Evolutionary conservation across 2,888 invertebrate species (phyloP).

Genomic region (Baccha elongata): DNA sequence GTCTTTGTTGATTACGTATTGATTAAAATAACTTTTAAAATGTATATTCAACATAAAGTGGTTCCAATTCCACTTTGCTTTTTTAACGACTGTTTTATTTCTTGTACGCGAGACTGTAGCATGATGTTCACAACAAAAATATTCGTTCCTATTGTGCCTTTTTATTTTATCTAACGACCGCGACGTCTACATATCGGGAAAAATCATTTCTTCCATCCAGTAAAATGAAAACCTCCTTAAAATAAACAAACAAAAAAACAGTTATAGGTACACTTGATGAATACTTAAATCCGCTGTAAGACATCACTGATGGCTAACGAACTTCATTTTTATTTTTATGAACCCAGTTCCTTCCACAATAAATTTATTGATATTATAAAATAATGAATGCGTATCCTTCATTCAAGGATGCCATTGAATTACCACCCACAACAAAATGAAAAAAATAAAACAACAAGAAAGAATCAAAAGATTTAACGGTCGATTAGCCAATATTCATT

Average conservation of each 20-base stretch:
- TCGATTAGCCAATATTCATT: slow-evolving; percentile 62
- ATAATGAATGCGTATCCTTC: neutral
- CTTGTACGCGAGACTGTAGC: too few species aligned
- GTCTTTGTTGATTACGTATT: too few species aligned
- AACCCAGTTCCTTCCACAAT: slow-evolving; percentile 50
- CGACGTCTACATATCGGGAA: too few species aligned
- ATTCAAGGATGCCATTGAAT: neutral
- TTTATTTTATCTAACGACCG: too few species aligned
- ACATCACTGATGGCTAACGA: slow-evolving; percentile 44
- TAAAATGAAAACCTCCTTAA: neutral
- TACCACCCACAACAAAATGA: neutral
- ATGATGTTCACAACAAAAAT: too few species aligned
- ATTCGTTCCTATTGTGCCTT: too few species aligned
- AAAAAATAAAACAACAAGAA: slow-evolving; percentile 22
- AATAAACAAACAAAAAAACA: neutral
- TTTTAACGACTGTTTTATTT: too few species aligned
- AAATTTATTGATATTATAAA: slow-evolving; percentile 47
- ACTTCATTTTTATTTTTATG: slow-evolving; percentile 37
- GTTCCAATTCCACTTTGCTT: too few species aligned
- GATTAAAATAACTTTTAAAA: too few species aligned
- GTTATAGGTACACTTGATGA: slow-evolving; percentile 23
- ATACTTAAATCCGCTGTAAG: slow-evolving; percentile 38
- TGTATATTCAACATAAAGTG: too few species aligned
- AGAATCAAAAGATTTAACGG: slow-evolving; percentile 69
- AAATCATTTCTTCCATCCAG: neutral